Base-by-base conservation (phyloP, 2,888 invertebrate species). In the Ectemnius cavifrons region DNA sequence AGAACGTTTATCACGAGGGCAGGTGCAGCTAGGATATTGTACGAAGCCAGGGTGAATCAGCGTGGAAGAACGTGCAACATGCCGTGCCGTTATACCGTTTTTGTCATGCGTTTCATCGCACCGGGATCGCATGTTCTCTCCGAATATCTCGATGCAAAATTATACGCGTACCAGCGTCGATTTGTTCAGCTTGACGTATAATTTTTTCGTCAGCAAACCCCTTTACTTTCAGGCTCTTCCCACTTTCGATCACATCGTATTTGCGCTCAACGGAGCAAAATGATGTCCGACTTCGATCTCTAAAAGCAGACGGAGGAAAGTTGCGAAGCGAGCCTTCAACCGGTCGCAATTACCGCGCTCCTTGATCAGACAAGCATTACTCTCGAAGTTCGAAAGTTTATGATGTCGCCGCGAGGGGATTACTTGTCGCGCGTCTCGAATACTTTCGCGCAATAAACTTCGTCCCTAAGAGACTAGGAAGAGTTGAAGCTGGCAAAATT, bases 91-190 rank as follows among this genome's bases (percentile, higher is more conserved):
- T 75, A 63, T 71, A 64, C 59, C 75, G 75, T 75, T 77, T 75
- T 75, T 71, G 67, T 64, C 71, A 71, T 64, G 63, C 59, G 67
- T 37, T 64, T 63, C 71, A 67, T 65, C 71, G 67, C 67, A 67
- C 67, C 64, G 71, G 27, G 67, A 64, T 77, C 71, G 71, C 76
- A 64, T 75, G n/a, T n/a, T 71, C 71, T 71, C 67, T 67, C 75
- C 67, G 56, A 75, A 70, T 37, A 37, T 37, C 37, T 2, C 37
- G 37, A 8, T 37, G 37, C 1, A 37, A 11, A 4, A 37, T 37
- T 6, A 37, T 37, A 11, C 11, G 37, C 37, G 37, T 37, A 11
- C 11, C 8, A 37, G 37, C 37, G 8, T 37, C 37, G 37, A 37
- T 37, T 37, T 37, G 37, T 37, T 11, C 37, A 37, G 37, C 6